Percentiles rank a stretch among this genome's conserved stretches.
These are phyloP conservation scores for Syngnathus typhle DNA, from an alignment of 2,113 vertebrate genomes.

Conservation along the genomic window DNA sequence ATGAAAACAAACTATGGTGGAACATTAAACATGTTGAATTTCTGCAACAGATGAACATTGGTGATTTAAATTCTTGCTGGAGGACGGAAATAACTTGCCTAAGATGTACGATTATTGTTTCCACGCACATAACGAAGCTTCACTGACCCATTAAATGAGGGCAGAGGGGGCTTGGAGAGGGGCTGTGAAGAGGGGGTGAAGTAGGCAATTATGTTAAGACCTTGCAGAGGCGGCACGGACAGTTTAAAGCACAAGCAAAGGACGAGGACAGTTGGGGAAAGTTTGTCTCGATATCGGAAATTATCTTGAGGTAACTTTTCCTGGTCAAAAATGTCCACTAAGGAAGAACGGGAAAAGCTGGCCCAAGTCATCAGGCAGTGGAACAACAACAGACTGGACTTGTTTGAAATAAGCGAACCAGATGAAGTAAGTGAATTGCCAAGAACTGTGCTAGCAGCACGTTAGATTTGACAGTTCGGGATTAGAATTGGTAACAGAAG, in stretches of 20 bases:
- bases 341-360: slow-evolving; percentile 76
- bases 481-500: not conserved
- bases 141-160: slow-evolving; percentile 57
- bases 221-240: slow-evolving; percentile 14
- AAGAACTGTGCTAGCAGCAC: not conserved
- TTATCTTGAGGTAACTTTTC: not conserved
- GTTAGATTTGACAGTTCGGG: not conserved
- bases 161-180: slow-evolving; percentile 19
- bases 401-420: slow-evolving; percentile 88
- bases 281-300: not conserved
- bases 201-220: slow-evolving; percentile 32
- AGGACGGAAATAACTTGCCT: slow-evolving; percentile 12
- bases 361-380: slow-evolving; percentile 81
- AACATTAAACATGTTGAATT: not conserved
- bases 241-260: slow-evolving; percentile 5
- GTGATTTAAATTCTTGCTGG: not conserved
- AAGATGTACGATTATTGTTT: slow-evolving; percentile 24
- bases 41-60: not conserved
- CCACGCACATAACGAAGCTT: slow-evolving; percentile 43
- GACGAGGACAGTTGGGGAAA: not conserved
- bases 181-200: slow-evolving; percentile 20
- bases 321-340: slow-evolving; percentile 45
- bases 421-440: slow-evolving; percentile 75
- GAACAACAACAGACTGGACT: slow-evolving; percentile 86
- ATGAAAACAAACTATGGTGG: not conserved